A percentile compares a stretch with the other conserved stretches of the same genome.
Conservation (phyloP, 2,888 invertebrate species). For the Trissoscelio sp. region DNA sequence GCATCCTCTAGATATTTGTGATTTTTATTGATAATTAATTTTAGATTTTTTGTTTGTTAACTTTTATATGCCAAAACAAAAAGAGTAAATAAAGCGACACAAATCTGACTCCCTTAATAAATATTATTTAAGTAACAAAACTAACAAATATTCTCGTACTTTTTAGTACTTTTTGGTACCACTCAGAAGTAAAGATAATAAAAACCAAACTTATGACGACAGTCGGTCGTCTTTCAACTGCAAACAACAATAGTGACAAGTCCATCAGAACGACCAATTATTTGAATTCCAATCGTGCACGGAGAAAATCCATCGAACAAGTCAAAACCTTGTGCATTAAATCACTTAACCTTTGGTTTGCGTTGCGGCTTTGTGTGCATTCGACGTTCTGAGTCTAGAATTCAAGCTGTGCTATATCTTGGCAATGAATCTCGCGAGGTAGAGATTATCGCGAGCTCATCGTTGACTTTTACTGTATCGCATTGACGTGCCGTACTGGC, state of each 20-base stretch:
- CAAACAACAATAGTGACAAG: constrained; percentile 36
- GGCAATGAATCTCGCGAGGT: constrained; percentile 60
- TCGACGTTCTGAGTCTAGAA: constrained; percentile 37
- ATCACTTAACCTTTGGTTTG: constrained; percentile 61
- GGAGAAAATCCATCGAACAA: constrained; percentile 45
- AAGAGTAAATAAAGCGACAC: too few species aligned
- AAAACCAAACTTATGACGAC: constrained; percentile 7
- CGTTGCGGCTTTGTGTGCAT: constrained; percentile 13
- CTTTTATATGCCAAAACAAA: too few species aligned
- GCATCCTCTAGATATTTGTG: too few species aligned
- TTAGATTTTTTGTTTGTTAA: background rate
- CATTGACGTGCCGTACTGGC: constrained; percentile 67
- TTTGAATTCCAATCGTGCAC: constrained; percentile 48
- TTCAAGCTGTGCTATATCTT: constrained; percentile 61
- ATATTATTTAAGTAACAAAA: too few species aligned
- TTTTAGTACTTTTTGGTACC: too few species aligned
- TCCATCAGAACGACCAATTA: constrained; percentile 50
- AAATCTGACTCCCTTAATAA: too few species aligned
- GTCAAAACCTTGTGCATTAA: constrained; percentile 40
- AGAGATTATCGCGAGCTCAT: constrained; percentile 64
- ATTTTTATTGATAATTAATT: too few species aligned
- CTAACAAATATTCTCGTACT: too few species aligned
- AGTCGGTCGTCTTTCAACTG: constrained; percentile 13
- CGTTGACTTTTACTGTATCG: constrained; percentile 69
- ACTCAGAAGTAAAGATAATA: too few species aligned